A percentile compares a stretch with the other conserved stretches of the same genome.
Evolutionary conservation across 1,140 invertebrate species (phyloP).

Genomic region (Drosophila littoralis): DNA sequence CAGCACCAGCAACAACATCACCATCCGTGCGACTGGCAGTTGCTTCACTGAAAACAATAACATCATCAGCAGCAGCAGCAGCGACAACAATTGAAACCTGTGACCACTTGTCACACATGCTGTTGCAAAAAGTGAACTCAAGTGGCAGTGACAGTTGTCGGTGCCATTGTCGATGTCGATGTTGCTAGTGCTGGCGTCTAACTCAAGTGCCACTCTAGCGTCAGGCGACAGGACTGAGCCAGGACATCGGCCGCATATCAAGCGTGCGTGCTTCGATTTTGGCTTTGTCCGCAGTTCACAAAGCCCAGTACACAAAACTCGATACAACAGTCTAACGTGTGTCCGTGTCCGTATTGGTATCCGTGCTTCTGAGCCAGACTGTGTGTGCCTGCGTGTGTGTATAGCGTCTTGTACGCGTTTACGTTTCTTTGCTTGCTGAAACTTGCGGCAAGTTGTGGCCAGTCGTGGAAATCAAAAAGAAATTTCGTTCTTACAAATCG

Average conservation of each 20-base stretch:
- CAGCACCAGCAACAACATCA: slow-evolving; percentile 11
- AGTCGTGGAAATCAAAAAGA: slow-evolving; percentile 57
- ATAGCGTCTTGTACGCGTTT: slow-evolving; percentile 65
- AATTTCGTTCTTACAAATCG: slow-evolving; percentile 72
- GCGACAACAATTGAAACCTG: slow-evolving; percentile 56
- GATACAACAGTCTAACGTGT: slow-evolving; percentile 62
- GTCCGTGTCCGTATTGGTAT: slow-evolving; percentile 16
- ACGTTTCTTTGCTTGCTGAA: slow-evolving; percentile 44
- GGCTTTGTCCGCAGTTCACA: slow-evolving; percentile 25
- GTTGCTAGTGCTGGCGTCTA: slow-evolving; percentile 23
- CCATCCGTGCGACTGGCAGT: slow-evolving; percentile 14
- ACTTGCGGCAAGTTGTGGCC: slow-evolving; percentile 58
- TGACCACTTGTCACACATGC: slow-evolving; percentile 71
- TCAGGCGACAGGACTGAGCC: slow-evolving; percentile 30
- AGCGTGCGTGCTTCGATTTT: slow-evolving; percentile 72
- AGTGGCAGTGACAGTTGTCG: slow-evolving; percentile 68
- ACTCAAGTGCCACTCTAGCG: slow-evolving; percentile 48
- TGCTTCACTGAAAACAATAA: slow-evolving; percentile 28
- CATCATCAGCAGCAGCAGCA: slow-evolving; percentile 43
- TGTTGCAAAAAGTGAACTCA: slow-evolving; percentile 39
- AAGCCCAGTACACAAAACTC: slow-evolving; percentile 47
- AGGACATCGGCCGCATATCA: slow-evolving; percentile 35
- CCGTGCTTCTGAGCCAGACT: slow-evolving; percentile 22
- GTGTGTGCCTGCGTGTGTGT: slow-evolving; percentile 24
- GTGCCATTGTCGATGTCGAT: slow-evolving; percentile 8